These are phyloP conservation scores for Puffinus mauretanicus DNA, from an alignment of 2,113 vertebrate genomes.

Conservation along the genomic window DNA sequence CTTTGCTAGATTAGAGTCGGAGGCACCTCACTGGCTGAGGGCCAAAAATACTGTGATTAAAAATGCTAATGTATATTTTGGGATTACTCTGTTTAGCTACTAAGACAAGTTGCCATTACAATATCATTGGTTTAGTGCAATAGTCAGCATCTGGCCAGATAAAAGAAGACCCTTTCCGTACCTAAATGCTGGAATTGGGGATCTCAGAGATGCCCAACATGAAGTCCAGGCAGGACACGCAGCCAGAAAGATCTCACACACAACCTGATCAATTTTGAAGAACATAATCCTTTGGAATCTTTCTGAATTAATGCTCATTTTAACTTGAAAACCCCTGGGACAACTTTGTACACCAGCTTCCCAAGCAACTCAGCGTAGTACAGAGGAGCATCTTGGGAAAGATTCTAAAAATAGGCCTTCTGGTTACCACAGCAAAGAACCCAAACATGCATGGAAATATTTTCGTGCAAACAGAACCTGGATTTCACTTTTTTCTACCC, in stretches of 20 bases:
- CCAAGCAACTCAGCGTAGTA: not conserved
- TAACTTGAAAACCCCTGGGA: not conserved
- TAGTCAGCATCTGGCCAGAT: not conserved
- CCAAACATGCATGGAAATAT: constrained; percentile 67
- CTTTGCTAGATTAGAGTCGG: not conserved
- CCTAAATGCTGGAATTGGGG: not conserved
- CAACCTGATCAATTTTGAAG: not conserved
- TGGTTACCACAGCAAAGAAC: constrained; percentile 68
- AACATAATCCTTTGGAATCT: not conserved
- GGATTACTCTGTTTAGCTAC: not conserved
- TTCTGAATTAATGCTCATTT: not conserved
- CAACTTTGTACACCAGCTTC: not conserved
- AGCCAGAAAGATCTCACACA: not conserved
- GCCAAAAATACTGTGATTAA: not conserved
- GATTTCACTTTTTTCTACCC: not conserved
- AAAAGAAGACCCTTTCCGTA: not conserved
- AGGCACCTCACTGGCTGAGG: not conserved
- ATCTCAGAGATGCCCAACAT: not conserved
- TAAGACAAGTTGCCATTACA: not conserved
- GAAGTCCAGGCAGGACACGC: not conserved
- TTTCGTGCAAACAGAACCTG: constrained; percentile 36
- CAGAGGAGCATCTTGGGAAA: constrained; percentile 55
- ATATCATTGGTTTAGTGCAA: not conserved
- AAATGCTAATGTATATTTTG: not conserved
- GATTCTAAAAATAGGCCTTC: constrained; percentile 57